These are phyloP conservation scores for Ataeniobius toweri DNA, from an alignment of 2,797 vertebrate species.

Conservation along the genomic window DNA sequence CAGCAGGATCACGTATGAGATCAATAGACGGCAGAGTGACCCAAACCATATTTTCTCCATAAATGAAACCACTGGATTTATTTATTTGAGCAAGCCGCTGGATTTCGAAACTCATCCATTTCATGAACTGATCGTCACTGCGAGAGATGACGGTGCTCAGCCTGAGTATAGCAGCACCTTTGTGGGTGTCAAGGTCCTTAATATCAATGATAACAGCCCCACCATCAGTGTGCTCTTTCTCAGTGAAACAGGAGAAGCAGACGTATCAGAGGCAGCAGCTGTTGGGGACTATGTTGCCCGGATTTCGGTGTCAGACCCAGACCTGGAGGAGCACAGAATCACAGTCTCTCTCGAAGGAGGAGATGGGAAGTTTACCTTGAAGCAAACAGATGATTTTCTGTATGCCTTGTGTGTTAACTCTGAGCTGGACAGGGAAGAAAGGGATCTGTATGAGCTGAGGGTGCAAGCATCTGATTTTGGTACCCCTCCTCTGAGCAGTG, in stretches of 20 bases:
- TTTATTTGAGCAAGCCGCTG: constrained; percentile 83
- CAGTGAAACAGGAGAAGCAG: constrained; percentile 82
- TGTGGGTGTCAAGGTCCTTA: constrained; percentile 84
- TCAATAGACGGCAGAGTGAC: constrained; percentile 83
- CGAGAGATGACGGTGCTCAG: constrained; percentile 84
- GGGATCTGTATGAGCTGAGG: constrained; percentile 82
- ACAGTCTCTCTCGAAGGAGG: constrained; percentile 77
- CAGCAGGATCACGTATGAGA: constrained; percentile 82
- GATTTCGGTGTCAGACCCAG: constrained; percentile 88
- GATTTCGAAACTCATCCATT: constrained; percentile 86
- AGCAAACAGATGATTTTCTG: constrained; percentile 78
- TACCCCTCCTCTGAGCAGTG: constrained; percentile 79
- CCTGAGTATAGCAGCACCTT: constrained; percentile 86
- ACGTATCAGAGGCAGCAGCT: constrained; percentile 85
- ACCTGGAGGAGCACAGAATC: constrained; percentile 69
- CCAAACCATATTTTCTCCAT: constrained; percentile 80
- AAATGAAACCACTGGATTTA: constrained; percentile 81
- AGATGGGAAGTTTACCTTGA: constrained; percentile 82
- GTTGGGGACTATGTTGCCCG: constrained; percentile 88
- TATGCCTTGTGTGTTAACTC: constrained; percentile 86
- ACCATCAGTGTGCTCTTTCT: constrained; percentile 85
- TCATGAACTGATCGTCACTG: constrained; percentile 87
- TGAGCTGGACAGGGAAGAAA: constrained; percentile 84
- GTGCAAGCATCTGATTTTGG: constrained; percentile 85
- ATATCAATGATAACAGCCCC: constrained; percentile 91